Conservation (phyloP, 2,113 vertebrate genomes). For the Archilochus colubris region DNA sequence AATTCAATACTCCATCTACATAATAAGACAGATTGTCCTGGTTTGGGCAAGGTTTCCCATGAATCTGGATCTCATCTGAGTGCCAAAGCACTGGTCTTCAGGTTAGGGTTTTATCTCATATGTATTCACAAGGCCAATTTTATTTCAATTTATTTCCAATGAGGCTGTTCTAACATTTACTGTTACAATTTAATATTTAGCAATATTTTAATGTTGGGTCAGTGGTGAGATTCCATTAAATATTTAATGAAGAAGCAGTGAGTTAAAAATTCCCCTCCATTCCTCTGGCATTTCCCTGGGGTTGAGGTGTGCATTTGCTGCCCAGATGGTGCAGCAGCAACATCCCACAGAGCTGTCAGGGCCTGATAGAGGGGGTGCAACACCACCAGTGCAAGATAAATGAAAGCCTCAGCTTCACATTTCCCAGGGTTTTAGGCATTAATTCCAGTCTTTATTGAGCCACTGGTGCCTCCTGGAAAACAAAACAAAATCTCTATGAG, state of each 20-base stretch:
- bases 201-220: not conserved
- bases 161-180: not conserved
- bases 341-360: slow-evolving; percentile 70
- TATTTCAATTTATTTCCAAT: not conserved
- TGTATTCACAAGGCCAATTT: not conserved
- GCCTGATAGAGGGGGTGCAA: slow-evolving; percentile 45
- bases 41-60: too few relatives aligned
- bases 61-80: not conserved
- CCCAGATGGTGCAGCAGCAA: slow-evolving; percentile 75
- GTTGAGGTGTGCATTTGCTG: slow-evolving; percentile 65
- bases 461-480: not conserved
- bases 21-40: not conserved
- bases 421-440: slow-evolving; percentile 68
- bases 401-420: slow-evolving; percentile 51
- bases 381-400: slow-evolving; percentile 37
- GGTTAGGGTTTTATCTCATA: not conserved
- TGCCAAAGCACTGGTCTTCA: not conserved
- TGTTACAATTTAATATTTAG: not conserved
- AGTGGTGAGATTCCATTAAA: not conserved
- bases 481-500: not conserved
- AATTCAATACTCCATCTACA: not conserved
- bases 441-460: slow-evolving; percentile 45
- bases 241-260: not conserved
- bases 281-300: slow-evolving; percentile 37
- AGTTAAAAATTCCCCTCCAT: slow-evolving; percentile 59